These are phyloP conservation scores for Hoplostethus mediterraneus DNA, from an alignment of 2,797 vertebrate species.

Conservation along the genomic window DNA sequence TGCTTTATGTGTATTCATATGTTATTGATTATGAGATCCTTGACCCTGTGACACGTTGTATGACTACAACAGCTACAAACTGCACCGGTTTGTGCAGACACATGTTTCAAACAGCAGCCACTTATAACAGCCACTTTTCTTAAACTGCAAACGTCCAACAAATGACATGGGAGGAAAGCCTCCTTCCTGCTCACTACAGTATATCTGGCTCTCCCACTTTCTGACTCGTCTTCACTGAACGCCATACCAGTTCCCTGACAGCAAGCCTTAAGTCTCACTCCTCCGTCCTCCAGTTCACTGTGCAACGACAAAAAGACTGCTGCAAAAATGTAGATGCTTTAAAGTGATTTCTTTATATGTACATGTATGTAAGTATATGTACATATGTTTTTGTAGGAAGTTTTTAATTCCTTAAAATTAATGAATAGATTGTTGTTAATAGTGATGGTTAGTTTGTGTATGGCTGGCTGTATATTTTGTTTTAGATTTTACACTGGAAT, in stretches of 20 bases:
- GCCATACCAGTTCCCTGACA: not conserved
- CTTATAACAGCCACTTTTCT: not conserved
- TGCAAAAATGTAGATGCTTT: not conserved
- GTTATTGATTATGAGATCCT: not conserved
- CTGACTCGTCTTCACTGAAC: not conserved
- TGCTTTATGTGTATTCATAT: not conserved
- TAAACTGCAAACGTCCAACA: constrained; percentile 2
- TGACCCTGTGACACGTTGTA: no score
- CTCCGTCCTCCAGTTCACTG: no score
- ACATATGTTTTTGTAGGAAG: no score
- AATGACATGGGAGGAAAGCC: not conserved
- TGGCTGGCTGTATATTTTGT: not conserved
- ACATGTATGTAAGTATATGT: no score
- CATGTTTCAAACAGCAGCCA: not conserved
- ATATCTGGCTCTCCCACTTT: not conserved
- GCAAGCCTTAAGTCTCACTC: not conserved
- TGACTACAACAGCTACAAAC: not conserved
- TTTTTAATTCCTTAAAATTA: no score
- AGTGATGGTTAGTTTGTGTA: not conserved
- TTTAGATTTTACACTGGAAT: constrained; percentile 1
- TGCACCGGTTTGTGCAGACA: not conserved
- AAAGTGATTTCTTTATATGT: not conserved
- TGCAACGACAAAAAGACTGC: not conserved
- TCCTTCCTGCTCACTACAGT: not conserved
- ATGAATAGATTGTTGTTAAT: no score